Conservation (phyloP, 2,888 invertebrate species). For the Dione juno region DNA sequence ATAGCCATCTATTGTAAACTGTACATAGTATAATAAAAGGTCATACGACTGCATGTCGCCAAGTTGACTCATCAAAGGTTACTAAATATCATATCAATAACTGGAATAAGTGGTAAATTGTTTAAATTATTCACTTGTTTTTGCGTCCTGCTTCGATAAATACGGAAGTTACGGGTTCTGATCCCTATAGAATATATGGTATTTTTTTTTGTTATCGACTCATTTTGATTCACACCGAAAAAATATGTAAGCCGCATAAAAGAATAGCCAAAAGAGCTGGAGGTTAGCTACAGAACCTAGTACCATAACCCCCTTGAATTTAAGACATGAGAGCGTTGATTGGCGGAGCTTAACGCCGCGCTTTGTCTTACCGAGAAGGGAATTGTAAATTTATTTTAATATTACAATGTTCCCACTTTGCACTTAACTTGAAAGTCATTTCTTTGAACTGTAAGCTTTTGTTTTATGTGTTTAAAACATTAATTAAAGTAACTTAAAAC, state of each 20-base stretch:
- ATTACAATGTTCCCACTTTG: too few species aligned
- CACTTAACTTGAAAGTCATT: background rate
- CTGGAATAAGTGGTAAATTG: background rate
- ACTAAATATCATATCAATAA: conserved; percentile 33
- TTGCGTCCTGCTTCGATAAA: background rate
- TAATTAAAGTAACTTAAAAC: conserved; percentile 3
- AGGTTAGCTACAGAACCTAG: too few species aligned
- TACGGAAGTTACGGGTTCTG: background rate
- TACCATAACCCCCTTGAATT: too few species aligned
- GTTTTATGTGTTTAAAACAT: background rate
- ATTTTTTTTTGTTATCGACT: background rate
- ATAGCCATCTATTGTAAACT: conserved; percentile 3
- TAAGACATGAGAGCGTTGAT: too few species aligned
- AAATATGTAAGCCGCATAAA: too few species aligned
- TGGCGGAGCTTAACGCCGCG: too few species aligned
- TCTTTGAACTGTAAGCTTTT: background rate
- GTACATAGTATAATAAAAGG: conserved; percentile 35
- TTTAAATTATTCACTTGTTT: background rate
- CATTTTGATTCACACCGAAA: too few species aligned
- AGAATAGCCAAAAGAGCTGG: too few species aligned
- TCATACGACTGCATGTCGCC: conserved; percentile 31
- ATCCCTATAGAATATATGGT: background rate
- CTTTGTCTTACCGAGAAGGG: too few species aligned
- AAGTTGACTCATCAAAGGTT: conserved; percentile 39
- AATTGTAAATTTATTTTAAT: too few species aligned